Evolutionary conservation across 2,113 vertebrate genomes (phyloP), one percentile per base, ranked within the genome.

Genomic region (Riparia riparia): DNA sequence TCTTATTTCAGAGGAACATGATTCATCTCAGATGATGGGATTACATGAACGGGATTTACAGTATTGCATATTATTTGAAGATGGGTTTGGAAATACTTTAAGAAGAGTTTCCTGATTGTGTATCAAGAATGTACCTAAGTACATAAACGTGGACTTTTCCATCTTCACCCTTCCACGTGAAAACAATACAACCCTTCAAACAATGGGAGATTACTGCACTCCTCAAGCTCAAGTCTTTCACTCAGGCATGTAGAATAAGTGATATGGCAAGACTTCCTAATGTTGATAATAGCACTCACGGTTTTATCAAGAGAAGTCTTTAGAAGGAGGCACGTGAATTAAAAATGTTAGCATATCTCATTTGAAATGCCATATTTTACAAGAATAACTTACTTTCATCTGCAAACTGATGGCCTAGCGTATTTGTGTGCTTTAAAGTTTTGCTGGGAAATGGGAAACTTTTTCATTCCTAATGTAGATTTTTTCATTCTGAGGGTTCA

Each of bases 401-500:
- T 90, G 54, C 47, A 80, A 5, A 41, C 47, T 83, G 88, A 77
- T 66, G 85, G 71, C 88, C 69, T 88, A 44, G 65, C 87, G 34
- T 93, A 81, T 93, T 93, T 83, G 47, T 78, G 32, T 83, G 82
- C 61, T 73, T 87, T 82, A 60, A 66, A 86, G 64, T 95, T 96
- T 80, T 97, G 71, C 76, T 82, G 81, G 85, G 76, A 96, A 97
- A 79, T 53, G 56, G 73, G 93, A 97, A 94, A 89, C 90, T 78
- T 81, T 97, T 96, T 94, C 29, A 49, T 94, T 97, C 82, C 73
- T 88, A 89, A 92, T 85, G 91, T 71, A 97, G 78, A 78, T 82
- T 76, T 83, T 87, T 71, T 86, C 78, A 88, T 96, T 94, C 57
- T 91, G 44, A 79, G 47, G 32, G 78, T 94, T 95, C 31, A 63